Evolutionary conservation across 30 jellyfish, hydroid and myxozoan genomes (phyloP), one percentile per base, ranked within the genome.

Genomic region (Catostylus mosaicus): DNA sequence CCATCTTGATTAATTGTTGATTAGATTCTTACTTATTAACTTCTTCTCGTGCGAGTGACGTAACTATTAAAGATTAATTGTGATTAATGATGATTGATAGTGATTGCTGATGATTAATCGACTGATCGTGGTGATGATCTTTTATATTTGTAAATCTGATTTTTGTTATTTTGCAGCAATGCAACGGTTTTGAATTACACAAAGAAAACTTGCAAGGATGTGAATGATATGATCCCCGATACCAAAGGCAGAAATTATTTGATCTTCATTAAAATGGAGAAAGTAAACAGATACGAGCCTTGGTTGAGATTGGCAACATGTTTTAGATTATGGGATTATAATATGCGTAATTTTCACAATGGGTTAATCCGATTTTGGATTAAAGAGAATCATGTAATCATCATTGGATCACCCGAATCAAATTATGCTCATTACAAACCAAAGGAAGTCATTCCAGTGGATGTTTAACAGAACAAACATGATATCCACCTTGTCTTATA

Each of bases 181-280:
- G 99, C 99, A 8, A 82, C 46, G 16, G 94, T 88, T 4, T 62
- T 94, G 85, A 88, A 94, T 68, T 96, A 94, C 83, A 61, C 88
- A 18, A 83, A 64, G 75, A 88, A 71, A 30, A 96, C 88, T 19
- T 94, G 99, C 88, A 75, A 83, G 18, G 65, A 83, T 48, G 63
- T 68, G 37, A 78, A 91, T 14, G 91, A 78, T 33, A 81, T 94
- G 85, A 67, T 94, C 16, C 99, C 99, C 9, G 86, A 88, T 79
- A 94, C 99, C 9, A 88, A 79, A 62, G 99, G 84, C 27, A 77
- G 72, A 24, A 88, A 95, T 0, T 94, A 94, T 64, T 93, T 94
- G 51, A 50, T 80, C 26, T 94, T 88, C 86, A 81, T 94, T 33
- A 62, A 66, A 57, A 80, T 81, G 80, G 77, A 75, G 29, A 69